Conservation (phyloP, 2,797 vertebrate genomes). For the Sebastes melanostomus region DNA sequence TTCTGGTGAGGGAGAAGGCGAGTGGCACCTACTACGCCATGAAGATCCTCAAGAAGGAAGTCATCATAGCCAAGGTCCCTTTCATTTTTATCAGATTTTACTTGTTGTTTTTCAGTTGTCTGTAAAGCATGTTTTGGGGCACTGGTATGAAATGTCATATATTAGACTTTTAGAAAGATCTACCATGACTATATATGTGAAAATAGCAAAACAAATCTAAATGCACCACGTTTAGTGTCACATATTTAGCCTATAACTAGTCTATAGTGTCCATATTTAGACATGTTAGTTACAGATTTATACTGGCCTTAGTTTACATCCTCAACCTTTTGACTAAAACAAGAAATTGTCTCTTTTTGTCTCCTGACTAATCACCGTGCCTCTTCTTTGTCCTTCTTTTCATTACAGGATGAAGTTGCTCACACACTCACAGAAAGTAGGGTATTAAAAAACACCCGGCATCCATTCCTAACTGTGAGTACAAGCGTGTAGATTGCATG, state of each 20-base stretch:
- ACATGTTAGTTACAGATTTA: background rate
- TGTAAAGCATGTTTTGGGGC: background rate
- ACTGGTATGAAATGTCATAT: background rate
- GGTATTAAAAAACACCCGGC: conserved; percentile 96
- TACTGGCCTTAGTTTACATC: background rate
- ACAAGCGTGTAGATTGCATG: background rate
- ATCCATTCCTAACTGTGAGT: conserved; percentile 99
- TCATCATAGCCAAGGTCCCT: conserved; percentile 96
- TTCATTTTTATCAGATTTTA: background rate
- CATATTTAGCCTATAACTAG: background rate
- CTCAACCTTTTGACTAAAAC: background rate
- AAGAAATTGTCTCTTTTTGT: background rate
- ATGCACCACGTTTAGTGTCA: background rate
- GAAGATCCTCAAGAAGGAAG: conserved; percentile 99
- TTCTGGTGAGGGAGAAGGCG: conserved; percentile 96
- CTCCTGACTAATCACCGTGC: conserved; percentile 4
- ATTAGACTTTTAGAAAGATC: background rate
- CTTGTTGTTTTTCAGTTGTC: background rate
- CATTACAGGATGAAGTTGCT: conserved; percentile 93
- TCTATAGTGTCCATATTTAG: background rate
- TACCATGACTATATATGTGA: background rate
- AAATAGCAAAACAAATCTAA: background rate
- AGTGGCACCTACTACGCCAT: conserved; percentile 98
- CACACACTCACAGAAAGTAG: conserved; percentile 97
- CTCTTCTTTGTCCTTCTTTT: conserved; percentile 5